These are phyloP conservation scores for Upupa epops DNA, from an alignment of 2,113 vertebrate genomes.

Conservation along the genomic window DNA sequence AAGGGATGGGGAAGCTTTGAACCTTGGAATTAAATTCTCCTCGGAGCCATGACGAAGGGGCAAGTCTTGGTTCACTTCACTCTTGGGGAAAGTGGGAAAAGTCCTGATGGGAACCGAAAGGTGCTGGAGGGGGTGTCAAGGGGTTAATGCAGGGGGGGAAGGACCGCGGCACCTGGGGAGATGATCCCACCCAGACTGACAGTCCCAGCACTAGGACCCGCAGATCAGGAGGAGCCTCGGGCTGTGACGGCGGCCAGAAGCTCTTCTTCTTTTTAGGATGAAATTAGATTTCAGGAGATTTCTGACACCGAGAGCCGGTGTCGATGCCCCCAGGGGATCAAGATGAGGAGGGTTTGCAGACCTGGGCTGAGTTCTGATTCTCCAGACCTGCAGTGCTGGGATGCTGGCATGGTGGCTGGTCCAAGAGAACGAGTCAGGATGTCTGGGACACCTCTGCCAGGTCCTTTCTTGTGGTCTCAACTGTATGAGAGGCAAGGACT, in stretches of 20 bases:
- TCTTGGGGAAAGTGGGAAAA: neutral
- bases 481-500: neutral
- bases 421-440: neutral
- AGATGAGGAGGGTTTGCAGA: neutral
- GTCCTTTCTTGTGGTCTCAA: neutral
- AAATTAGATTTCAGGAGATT: neutral
- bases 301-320: neutral
- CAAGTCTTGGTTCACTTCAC: conserved; percentile 56
- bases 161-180: neutral
- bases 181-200: neutral
- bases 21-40: conserved; percentile 74
- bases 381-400: neutral
- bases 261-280: neutral
- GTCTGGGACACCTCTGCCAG: neutral
- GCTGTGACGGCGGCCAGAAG: neutral
- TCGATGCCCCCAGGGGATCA: accelerated
- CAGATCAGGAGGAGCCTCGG: neutral
- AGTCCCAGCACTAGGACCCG: neutral
- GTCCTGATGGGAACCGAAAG: neutral
- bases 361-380: neutral
- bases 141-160: neutral
- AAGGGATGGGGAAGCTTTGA: conserved; percentile 72
- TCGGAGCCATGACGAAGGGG: conserved; percentile 53
- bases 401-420: neutral
- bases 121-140: neutral